These are phyloP conservation scores for Diplodus sargus DNA, from an alignment of 2,797 vertebrate species.

Conservation along the genomic window DNA sequence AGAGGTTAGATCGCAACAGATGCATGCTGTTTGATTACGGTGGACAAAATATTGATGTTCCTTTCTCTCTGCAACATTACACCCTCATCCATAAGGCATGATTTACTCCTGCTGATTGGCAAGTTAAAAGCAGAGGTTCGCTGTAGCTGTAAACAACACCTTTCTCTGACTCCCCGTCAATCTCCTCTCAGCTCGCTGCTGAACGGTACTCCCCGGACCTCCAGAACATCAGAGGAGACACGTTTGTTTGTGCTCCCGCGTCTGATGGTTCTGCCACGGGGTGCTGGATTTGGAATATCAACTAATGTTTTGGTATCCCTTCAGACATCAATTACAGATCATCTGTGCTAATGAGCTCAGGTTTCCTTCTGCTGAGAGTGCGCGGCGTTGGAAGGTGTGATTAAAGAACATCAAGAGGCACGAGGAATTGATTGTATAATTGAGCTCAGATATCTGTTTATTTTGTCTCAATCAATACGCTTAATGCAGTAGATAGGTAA, in stretches of 20 bases:
- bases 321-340: conserved; percentile 74
- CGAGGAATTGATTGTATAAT: conserved; percentile 63
- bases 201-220: conserved; percentile 48
- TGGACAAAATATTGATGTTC: conserved; percentile 35
- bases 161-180: conserved; percentile 48
- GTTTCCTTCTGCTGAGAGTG: conserved; percentile 60
- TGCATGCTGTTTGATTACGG: conserved; percentile 37
- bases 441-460: conserved; percentile 58
- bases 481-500: conserved; percentile 38
- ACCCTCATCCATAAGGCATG: conserved; percentile 8
- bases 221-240: conserved; percentile 55
- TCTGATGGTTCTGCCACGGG: conserved; percentile 60
- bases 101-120: conserved; percentile 28
- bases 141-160: conserved; percentile 37
- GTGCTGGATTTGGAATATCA: conserved; percentile 74
- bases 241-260: conserved; percentile 61
- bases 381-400: conserved; percentile 48
- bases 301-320: conserved; percentile 71
- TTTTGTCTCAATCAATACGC: conserved; percentile 50
- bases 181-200: conserved; percentile 43
- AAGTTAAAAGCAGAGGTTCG: conserved; percentile 31
- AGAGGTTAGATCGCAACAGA: conserved; percentile 17
- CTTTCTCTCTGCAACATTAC: conserved; percentile 15
- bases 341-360: conserved; percentile 74
- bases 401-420: conserved; percentile 63